Evolutionary conservation across 2,113 vertebrate species (phyloP).

Genomic region (Peromyscus californicus): DNA sequence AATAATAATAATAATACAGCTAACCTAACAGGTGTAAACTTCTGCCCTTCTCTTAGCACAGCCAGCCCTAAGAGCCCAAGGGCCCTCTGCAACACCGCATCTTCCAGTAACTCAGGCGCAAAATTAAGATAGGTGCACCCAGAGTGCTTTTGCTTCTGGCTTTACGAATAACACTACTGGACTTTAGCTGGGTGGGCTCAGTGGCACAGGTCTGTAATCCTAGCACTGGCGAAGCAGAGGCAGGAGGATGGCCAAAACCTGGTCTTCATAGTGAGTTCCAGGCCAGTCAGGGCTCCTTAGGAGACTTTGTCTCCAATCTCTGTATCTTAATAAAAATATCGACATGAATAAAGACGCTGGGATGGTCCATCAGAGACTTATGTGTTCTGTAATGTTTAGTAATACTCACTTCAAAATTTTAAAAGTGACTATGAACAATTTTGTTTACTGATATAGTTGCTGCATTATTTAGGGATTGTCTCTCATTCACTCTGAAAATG

Average conservation of each 20-base stretch:
- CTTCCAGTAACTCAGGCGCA: neutral
- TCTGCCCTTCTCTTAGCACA: neutral
- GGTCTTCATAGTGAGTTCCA: neutral
- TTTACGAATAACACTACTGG: neutral
- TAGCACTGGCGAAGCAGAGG: neutral
- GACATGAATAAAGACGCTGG: neutral
- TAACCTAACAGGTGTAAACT: neutral
- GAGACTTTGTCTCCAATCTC: neutral
- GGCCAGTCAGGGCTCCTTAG: neutral
- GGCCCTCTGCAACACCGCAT: neutral
- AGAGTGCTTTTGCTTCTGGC: neutral
- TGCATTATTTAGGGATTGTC: neutral
- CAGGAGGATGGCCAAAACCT: neutral
- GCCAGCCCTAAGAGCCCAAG: neutral
- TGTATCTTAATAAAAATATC: neutral
- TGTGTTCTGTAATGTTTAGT: neutral
- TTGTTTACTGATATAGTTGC: neutral
- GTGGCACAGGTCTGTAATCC: neutral
- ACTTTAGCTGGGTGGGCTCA: neutral
- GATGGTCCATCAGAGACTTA: neutral
- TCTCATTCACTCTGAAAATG: neutral
- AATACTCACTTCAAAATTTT: conserved; percentile 5
- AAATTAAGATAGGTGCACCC: neutral
- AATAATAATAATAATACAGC: neutral
- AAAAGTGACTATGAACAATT: neutral